Evolutionary conservation across 2,888 invertebrate species (phyloP), one percentile per base, ranked within the genome.

Genomic region (Lasioglossum villosulum): DNA sequence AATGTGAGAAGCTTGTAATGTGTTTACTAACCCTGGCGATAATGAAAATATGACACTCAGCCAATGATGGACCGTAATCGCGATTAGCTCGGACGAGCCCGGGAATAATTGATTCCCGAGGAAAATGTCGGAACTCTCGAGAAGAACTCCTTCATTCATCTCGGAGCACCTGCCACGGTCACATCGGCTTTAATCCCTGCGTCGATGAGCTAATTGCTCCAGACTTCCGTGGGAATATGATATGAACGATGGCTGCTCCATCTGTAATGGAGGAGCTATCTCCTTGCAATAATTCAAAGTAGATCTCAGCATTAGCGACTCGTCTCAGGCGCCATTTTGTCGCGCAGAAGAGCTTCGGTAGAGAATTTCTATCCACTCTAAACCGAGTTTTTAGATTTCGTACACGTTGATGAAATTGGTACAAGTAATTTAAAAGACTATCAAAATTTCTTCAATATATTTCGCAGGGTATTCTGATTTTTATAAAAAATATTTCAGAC

Each of bases 1-100:
- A 92, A 93, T 92, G 91, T 89, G 90, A 90, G 89, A 92, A 91
- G 83, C 90, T 88, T 91, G 92, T 93, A 92, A 92, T 90, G 92
- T 92, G 89, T 91, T 91, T 90, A 86, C 88, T 74, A 84, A 83
- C 71, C 86, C 84, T 72, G 73, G 52, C 52, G 71, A 87, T 93
- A 92, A 93, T 93, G 92, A 93, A 93, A 93, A 91, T 93, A 91
- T 90, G 90, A 90, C 92, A 88, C 80, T 76, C 68, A 72, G 77
- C 66, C 34, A 83, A 87, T 91, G 93, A 93, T 92, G 91, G 91
- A 93, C 91, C 84, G 84, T 71, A 86, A 78, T 82, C 74, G 71
- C 74, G 76, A 85, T 66, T 82, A 81, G 80, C 66, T 48, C 45
- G 27, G 68, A 66, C n/a, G 16, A 14, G 59, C 27, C 59, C 4